Percentiles rank a stretch among this genome's conserved stretches.
These are phyloP conservation scores for Pseudococcus jackbeardsleyi DNA, from an alignment of 2,888 invertebrate species.

Conservation along the genomic window DNA sequence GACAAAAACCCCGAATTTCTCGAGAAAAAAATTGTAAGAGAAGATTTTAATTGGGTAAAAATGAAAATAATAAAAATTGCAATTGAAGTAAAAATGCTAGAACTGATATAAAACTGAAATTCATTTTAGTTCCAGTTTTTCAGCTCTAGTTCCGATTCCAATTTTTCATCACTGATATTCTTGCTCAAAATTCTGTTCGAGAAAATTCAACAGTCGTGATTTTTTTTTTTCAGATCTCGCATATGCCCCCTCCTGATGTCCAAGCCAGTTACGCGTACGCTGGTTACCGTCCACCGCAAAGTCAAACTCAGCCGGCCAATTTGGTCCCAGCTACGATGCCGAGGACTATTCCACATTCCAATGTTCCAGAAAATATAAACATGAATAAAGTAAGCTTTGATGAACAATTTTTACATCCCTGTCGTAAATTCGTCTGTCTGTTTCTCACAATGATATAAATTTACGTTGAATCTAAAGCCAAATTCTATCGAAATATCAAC, in stretches of 20 bases:
- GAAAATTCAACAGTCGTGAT: neutral
- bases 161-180: too few relatives aligned
- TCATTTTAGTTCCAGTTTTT: too few relatives aligned
- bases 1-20: too few relatives aligned
- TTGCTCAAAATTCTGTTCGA: neutral
- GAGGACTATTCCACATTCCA: constrained; percentile 57
- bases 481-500: constrained; percentile 39
- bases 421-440: too few relatives aligned
- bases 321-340: constrained; percentile 62
- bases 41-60: too few relatives aligned
- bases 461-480: neutral
- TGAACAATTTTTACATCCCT: neutral
- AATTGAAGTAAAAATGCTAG: too few relatives aligned
- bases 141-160: too few relatives aligned
- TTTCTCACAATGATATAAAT: neutral
- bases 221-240: neutral
- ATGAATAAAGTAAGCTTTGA: constrained; percentile 15
- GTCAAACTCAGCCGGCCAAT: constrained; percentile 64
- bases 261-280: constrained; percentile 67
- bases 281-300: constrained; percentile 67
- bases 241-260: constrained; percentile 65
- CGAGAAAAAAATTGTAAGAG: too few relatives aligned
- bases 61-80: too few relatives aligned
- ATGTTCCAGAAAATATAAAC: constrained; percentile 57
- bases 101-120: too few relatives aligned